Conservation (phyloP, 2,113 vertebrate genomes). For the Meles meles region DNA sequence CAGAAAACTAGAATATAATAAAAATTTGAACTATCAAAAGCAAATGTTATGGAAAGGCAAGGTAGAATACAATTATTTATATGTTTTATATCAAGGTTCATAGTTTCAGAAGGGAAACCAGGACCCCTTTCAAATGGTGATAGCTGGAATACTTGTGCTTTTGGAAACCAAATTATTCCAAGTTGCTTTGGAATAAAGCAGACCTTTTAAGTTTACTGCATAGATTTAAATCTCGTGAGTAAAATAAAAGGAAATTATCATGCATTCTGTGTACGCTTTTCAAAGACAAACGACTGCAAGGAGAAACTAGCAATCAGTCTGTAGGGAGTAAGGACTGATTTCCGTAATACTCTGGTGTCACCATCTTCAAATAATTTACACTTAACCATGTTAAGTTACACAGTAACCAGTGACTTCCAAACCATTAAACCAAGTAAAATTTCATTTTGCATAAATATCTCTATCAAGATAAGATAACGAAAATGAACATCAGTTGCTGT, state of each 20-base stretch:
- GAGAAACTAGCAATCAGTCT: neutral
- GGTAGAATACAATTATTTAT: neutral
- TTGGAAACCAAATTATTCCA: constrained; percentile 1
- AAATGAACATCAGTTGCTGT: neutral
- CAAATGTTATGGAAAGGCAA: neutral
- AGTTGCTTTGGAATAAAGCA: neutral
- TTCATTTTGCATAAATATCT: constrained; percentile 21
- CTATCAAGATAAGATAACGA: constrained; percentile 5
- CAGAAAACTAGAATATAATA: neutral
- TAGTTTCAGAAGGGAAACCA: neutral
- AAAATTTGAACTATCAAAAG: neutral
- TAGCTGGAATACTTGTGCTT: neutral
- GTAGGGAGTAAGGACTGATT: neutral
- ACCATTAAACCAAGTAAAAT: constrained; percentile 35
- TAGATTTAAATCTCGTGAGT: neutral
- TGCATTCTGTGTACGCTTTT: neutral
- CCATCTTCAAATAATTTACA: neutral
- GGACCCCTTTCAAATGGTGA: neutral
- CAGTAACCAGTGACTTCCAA: neutral
- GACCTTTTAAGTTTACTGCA: neutral
- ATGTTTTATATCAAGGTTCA: neutral
- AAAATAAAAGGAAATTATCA: constrained; percentile 12
- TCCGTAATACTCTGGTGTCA: neutral
- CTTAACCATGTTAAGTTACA: neutral
- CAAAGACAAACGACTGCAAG: neutral